Conservation (phyloP, 2,113 vertebrate species). For the Lamprotornis superbus region DNA sequence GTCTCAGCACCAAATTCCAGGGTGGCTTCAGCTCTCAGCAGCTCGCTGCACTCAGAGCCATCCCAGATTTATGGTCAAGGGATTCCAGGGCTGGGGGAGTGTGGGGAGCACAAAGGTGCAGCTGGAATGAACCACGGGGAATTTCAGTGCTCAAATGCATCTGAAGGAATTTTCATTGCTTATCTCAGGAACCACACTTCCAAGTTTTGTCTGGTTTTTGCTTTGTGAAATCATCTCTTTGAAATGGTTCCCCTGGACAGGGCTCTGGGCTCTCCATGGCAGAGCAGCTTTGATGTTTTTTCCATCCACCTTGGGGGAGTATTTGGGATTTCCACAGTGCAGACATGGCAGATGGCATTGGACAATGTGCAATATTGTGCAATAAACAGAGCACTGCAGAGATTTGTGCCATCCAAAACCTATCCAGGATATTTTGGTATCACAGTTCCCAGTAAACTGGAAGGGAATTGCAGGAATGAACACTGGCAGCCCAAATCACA, state of each 20-base stretch:
- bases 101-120: too few species aligned
- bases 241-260: neutral
- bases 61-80: too few species aligned
- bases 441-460: neutral
- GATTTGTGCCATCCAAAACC: neutral
- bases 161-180: neutral
- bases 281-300: neutral
- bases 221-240: neutral
- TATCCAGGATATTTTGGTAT: neutral
- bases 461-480: neutral
- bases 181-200: neutral
- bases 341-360: too few species aligned
- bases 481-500: neutral
- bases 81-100: neutral
- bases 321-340: neutral
- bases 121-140: neutral
- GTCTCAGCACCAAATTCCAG: neutral
- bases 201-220: neutral
- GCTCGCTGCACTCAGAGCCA: neutral
- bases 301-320: neutral
- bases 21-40: neutral
- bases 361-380: neutral
- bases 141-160: neutral
- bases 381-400: neutral
- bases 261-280: neutral